These are phyloP conservation scores for Cylas formicarius DNA, from an alignment of 1,140 invertebrate species.

Conservation along the genomic window DNA sequence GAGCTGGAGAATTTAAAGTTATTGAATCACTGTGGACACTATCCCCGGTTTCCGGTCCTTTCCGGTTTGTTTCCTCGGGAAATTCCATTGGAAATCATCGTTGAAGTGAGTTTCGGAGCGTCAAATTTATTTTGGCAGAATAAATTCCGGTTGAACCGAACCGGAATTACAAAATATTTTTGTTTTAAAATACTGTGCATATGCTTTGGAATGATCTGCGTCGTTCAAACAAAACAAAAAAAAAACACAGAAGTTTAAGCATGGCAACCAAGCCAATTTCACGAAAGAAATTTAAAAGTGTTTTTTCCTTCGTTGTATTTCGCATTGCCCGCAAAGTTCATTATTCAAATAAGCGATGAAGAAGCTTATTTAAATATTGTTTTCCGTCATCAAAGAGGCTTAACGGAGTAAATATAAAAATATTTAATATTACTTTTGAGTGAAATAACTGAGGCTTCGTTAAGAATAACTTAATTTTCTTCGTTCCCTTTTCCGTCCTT, in stretches of 20 bases:
- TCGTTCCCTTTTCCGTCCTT: constrained; percentile 5
- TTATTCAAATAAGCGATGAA: constrained; percentile 31
- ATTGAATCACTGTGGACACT: neutral
- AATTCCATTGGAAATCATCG: no score
- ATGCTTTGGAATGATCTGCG: no score
- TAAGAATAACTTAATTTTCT: constrained; percentile 34
- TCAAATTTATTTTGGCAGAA: neutral
- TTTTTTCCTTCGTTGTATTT: no score
- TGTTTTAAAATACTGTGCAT: no score
- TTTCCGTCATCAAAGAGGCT: constrained; percentile 22
- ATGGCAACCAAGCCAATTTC: no score
- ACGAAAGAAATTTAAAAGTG: no score
- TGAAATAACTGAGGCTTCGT: constrained; percentile 36
- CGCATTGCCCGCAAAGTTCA: constrained; percentile 18
- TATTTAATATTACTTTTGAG: constrained; percentile 36
- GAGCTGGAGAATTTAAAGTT: neutral
- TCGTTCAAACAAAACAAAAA: no score
- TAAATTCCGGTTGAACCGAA: neutral
- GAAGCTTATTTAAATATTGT: constrained; percentile 33
- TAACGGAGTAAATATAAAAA: constrained; percentile 34
- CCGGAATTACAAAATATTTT: no score
- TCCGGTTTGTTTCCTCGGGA: neutral
- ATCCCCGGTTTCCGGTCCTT: neutral
- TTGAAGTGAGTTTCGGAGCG: neutral
- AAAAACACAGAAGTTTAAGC: no score